Evolutionary conservation across 2,888 invertebrate species (phyloP).

Genomic region (Palloptera scutellata): DNA sequence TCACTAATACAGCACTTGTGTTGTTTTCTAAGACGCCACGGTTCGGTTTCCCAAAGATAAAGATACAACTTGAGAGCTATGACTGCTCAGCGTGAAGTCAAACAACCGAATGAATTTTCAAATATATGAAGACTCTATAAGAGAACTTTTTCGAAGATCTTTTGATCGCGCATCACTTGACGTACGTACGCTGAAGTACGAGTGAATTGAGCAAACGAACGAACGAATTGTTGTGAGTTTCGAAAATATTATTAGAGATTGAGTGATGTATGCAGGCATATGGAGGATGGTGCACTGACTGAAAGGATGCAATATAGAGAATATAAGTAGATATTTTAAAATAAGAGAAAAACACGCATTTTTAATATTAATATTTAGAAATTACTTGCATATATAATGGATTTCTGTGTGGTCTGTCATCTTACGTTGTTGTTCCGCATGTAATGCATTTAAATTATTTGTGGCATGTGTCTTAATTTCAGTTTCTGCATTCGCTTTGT

Average conservation of each 20-base stretch:
- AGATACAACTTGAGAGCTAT: background rate
- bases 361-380: too few species aligned
- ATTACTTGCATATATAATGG: too few species aligned
- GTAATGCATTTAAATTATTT: background rate
- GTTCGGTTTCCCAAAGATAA: background rate
- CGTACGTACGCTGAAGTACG: background rate
- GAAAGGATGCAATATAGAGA: too few species aligned
- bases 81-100: conserved; percentile 24
- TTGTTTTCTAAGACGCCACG: background rate
- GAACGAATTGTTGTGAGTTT: background rate
- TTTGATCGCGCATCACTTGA: background rate
- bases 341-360: too few species aligned
- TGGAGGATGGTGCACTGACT: too few species aligned
- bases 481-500: background rate
- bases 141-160: conserved; percentile 1
- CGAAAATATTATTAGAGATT: too few species aligned
- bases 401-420: background rate
- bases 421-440: background rate
- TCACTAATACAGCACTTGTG: background rate
- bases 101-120: conserved; percentile 25
- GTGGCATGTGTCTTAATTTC: background rate
- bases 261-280: too few species aligned
- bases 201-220: background rate
- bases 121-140: background rate
- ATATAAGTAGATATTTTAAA: too few species aligned